These are phyloP conservation scores for Colius striatus DNA, from an alignment of 2,113 vertebrate species.

Conservation along the genomic window DNA sequence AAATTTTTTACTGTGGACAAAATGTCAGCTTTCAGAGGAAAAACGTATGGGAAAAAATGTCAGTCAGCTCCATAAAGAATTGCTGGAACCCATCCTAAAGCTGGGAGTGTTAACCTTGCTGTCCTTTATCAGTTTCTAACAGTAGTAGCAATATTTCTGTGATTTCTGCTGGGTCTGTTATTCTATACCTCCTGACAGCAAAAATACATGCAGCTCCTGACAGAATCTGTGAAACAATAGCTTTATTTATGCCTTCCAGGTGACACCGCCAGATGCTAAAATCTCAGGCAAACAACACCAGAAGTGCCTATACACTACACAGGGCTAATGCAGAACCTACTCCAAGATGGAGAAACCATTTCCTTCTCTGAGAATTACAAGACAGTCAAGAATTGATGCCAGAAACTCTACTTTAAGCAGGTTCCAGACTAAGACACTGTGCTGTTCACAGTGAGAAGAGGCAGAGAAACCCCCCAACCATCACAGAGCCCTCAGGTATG, in stretches of 20 bases:
- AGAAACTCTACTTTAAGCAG: not conserved
- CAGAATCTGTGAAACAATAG: not conserved
- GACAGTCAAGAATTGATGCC: not conserved
- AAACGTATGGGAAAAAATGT: not conserved
- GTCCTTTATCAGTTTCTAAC: slow-evolving; percentile 2
- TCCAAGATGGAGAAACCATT: not conserved
- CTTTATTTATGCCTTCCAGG: slow-evolving; percentile 52
- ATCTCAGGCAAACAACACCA: not conserved
- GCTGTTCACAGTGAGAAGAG: not conserved
- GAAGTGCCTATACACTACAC: not conserved
- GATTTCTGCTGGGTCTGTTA: slow-evolving; percentile 20
- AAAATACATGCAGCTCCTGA: not conserved
- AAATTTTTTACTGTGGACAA: not conserved
- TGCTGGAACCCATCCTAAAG: slow-evolving; percentile 7
- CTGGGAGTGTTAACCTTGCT: not conserved
- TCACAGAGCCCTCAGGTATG: accelerated
- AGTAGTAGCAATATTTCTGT: not conserved
- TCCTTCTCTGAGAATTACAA: not conserved
- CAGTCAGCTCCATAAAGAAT: not conserved
- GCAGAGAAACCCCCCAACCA: not conserved
- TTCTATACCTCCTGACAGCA: slow-evolving; percentile 9
- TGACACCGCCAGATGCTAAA: slow-evolving; percentile 43
- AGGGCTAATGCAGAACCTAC: not conserved
- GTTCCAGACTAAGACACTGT: not conserved
- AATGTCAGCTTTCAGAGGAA: not conserved